Conservation (phyloP, 2,797 vertebrate species). For the Dendrocincla tyrannina region DNA sequence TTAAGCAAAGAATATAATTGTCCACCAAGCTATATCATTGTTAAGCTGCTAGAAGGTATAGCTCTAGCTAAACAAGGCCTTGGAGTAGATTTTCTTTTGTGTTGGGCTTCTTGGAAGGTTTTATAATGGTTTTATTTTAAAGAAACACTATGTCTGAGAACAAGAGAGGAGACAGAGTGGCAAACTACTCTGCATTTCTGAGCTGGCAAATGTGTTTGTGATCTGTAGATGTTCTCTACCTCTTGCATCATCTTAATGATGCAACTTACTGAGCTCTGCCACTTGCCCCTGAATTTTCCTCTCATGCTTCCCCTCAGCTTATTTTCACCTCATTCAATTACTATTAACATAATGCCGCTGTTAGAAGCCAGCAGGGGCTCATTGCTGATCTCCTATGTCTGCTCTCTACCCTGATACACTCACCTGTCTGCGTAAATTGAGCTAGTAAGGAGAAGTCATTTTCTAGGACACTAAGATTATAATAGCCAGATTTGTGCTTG, state of each 20-base stretch:
- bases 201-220: slow-evolving; percentile 44
- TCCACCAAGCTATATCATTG: background rate
- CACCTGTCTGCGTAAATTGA: slow-evolving; percentile 8
- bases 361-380: slow-evolving; percentile 42
- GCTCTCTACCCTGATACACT: background rate
- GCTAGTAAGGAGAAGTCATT: slow-evolving; percentile 21
- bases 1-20: background rate
- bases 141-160: background rate
- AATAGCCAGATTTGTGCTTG: background rate
- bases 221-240: slow-evolving; percentile 9
- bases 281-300: slow-evolving; percentile 44
- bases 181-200: background rate
- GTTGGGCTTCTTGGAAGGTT: background rate
- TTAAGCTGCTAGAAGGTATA: background rate
- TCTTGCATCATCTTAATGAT: slow-evolving; percentile 36
- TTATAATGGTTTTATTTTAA: slow-evolving; percentile 40
- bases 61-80: background rate
- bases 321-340: slow-evolving; percentile 49
- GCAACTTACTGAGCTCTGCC: background rate
- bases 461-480: slow-evolving; percentile 10
- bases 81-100: background rate
- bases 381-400: background rate
- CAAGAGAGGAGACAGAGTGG: slow-evolving; percentile 11
- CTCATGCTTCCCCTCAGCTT: slow-evolving; percentile 25
- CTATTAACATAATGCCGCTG: slow-evolving; percentile 46